Evolutionary conservation across 2,888 invertebrate species (phyloP).

Genomic region (Romanomermis culicivorax): DNA sequence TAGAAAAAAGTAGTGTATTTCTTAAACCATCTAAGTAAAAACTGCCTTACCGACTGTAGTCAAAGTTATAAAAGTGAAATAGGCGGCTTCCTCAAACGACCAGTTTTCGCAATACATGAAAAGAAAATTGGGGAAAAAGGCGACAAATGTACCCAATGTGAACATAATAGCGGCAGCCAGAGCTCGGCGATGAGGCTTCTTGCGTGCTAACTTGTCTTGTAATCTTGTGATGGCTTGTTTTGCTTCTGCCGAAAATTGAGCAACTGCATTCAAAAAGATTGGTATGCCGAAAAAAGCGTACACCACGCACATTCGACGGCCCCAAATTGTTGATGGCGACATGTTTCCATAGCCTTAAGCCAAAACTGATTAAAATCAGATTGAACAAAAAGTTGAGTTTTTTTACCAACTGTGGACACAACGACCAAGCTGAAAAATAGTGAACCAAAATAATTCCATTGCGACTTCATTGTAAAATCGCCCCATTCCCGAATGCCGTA

Average conservation of each 20-base stretch:
- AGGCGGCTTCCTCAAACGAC: not conserved
- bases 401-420: not conserved
- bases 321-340: not conserved
- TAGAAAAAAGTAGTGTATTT: not conserved
- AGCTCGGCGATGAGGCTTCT: not conserved
- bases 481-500: not conserved
- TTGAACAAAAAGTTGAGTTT: not conserved
- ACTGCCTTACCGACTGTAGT: not conserved
- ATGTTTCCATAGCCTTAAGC: not conserved
- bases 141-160: not conserved
- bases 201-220: not conserved
- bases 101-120: not conserved
- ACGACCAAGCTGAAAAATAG: not conserved
- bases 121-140: not conserved
- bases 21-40: not conserved
- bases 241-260: not conserved
- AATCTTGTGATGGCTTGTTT: not conserved
- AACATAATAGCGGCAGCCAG: not conserved
- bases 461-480: not conserved
- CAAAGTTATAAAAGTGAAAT: not conserved
- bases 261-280: not conserved
- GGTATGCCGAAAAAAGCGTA: slow-evolving; percentile 4
- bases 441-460: slow-evolving; percentile 1
- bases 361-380: not conserved
- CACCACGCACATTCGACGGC: not conserved